Evolutionary conservation across 2,113 vertebrate species (phyloP).

Genomic region (Sprattus sprattus): DNA sequence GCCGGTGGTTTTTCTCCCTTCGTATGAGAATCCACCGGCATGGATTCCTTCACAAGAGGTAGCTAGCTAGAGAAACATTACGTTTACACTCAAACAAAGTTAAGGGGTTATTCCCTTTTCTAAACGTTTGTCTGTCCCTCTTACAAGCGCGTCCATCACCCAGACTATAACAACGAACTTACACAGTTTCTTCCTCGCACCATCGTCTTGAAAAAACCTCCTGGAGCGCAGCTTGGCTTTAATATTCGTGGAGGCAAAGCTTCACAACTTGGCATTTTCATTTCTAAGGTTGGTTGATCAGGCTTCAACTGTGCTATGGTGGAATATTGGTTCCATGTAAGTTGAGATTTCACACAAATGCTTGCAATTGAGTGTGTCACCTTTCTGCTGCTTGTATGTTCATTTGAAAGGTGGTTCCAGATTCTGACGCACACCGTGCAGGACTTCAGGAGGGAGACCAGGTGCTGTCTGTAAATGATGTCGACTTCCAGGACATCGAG

Average conservation of each 20-base stretch:
- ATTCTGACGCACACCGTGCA: slow-evolving; percentile 92
- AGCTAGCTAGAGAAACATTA: slow-evolving; percentile 21
- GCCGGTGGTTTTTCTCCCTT: slow-evolving; percentile 90
- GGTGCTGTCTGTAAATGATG: slow-evolving; percentile 94
- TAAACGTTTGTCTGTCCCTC: slow-evolving; percentile 8
- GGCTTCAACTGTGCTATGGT: neutral
- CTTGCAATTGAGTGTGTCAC: neutral
- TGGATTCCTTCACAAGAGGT: slow-evolving; percentile 93
- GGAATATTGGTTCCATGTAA: neutral
- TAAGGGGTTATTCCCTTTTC: neutral
- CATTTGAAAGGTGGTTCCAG: slow-evolving; percentile 84
- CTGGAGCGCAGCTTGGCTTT: slow-evolving; percentile 94
- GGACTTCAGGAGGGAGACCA: slow-evolving; percentile 97
- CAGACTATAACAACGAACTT: slow-evolving; percentile 97
- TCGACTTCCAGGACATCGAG: slow-evolving; percentile 98
- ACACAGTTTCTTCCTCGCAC: slow-evolving; percentile 92
- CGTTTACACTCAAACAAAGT: neutral
- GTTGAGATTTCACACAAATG: neutral
- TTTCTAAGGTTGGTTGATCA: slow-evolving; percentile 84
- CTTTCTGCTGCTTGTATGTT: neutral
- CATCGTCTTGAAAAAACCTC: slow-evolving; percentile 88
- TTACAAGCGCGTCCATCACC: slow-evolving; percentile 85
- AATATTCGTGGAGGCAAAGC: slow-evolving; percentile 97
- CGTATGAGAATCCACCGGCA: slow-evolving; percentile 90
- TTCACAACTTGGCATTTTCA: slow-evolving; percentile 96